Evolutionary conservation across 2,113 vertebrate species (phyloP).

Genomic region (Centrocercus urophasianus): DNA sequence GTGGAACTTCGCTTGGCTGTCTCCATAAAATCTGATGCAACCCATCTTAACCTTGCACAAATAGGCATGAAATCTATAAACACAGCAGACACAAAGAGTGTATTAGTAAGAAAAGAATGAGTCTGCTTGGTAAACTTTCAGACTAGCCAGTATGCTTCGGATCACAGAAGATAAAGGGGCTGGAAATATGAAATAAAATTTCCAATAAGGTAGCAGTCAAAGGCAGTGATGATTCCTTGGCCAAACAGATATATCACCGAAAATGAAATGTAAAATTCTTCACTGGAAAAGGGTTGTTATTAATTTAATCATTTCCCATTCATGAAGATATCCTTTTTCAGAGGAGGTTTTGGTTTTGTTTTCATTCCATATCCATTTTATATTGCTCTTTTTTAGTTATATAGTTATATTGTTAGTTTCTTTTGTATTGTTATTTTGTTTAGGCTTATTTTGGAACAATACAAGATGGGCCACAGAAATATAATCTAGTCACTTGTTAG

Average conservation of each 20-base stretch:
- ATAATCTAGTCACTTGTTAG: background rate
- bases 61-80: conserved; percentile 79
- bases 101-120: conserved; percentile 63
- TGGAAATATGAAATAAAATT: conserved; percentile 63
- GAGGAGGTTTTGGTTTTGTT: background rate
- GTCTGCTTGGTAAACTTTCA: conserved; percentile 60
- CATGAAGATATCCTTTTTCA: background rate
- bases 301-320: conserved; percentile 5
- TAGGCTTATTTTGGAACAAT: background rate
- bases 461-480: background rate
- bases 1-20: conserved; percentile 47
- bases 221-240: background rate
- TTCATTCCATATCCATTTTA: background rate
- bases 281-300: background rate
- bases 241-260: background rate
- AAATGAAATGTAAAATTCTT: conserved; percentile 23
- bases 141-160: conserved; percentile 31
- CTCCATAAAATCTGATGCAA: conserved; percentile 74
- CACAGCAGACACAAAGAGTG: conserved; percentile 60
- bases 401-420: too few relatives aligned
- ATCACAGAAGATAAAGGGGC: conserved; percentile 60
- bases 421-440: background rate
- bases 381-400: background rate
- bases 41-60: conserved; percentile 71
- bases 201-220: conserved; percentile 58